phyloP scores from a whole-genome alignment of 2,888 invertebrate species.

The Polymixis flavicincta region DNA sequence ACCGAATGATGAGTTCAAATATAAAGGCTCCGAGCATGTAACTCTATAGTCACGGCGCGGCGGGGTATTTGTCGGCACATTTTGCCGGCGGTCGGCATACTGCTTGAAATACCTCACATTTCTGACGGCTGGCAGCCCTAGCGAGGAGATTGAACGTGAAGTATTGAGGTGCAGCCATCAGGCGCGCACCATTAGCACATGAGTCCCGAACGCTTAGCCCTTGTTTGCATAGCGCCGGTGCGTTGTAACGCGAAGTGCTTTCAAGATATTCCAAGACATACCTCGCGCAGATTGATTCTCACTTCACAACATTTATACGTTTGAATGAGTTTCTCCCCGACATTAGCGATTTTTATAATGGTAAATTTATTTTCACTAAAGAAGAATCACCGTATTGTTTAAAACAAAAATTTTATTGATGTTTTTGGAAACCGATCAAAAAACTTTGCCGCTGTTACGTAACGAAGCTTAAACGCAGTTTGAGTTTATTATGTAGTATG shows the following conservation, averaged over 20 bases:
- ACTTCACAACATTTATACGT: not conserved
- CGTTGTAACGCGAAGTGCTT: constrained; percentile 18
- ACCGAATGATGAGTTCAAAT: not conserved
- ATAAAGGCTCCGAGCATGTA: not conserved
- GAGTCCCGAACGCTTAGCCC: constrained; percentile 1
- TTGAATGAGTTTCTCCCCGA: not conserved
- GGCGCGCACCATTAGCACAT: constrained; percentile 24
- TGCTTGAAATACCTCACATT: not conserved
- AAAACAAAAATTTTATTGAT: not conserved
- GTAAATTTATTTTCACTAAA: not conserved
- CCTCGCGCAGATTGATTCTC: constrained; percentile 1
- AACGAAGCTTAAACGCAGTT: not conserved
- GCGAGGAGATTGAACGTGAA: not conserved
- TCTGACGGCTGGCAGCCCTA: constrained; percentile 2
- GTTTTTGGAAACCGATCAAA: not conserved
- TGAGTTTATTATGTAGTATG: not conserved
- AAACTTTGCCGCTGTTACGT: not conserved
- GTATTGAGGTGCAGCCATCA: not conserved
- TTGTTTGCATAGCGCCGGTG: constrained; percentile 23
- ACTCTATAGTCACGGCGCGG: not conserved
- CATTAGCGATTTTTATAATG: not conserved
- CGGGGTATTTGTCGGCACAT: not conserved
- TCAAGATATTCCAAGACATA: not conserved
- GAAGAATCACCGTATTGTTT: not conserved
- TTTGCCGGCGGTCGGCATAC: not conserved